phyloP scores from a whole-genome alignment of 2,113 vertebrate species.

The Circaetus gallicus region DNA sequence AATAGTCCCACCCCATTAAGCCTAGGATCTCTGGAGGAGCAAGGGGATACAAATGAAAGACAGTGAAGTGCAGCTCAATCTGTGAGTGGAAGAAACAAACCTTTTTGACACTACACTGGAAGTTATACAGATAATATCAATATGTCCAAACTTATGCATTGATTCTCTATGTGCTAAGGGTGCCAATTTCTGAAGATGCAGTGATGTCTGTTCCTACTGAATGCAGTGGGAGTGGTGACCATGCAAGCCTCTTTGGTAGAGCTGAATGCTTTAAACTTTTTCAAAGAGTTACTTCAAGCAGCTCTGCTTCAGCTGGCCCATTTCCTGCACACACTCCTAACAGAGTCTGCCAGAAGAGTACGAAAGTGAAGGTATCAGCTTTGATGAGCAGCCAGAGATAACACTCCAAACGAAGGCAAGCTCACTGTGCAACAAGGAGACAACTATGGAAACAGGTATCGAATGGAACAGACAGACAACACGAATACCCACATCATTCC shows the following conservation, averaged over 20 bases:
- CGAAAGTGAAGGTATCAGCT: neutral
- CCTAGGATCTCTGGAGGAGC: neutral
- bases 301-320: neutral
- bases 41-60: neutral
- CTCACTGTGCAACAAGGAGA: neutral
- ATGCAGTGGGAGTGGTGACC: neutral
- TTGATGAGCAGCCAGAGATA: neutral
- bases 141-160: neutral
- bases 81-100: neutral
- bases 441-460: neutral
- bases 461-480: neutral
- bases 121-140: neutral
- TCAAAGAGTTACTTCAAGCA: neutral
- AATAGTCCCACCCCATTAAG: neutral
- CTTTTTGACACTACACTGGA: neutral
- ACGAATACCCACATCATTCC: neutral
- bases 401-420: neutral
- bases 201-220: neutral
- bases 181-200: neutral
- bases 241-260: neutral
- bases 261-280: neutral
- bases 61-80: neutral
- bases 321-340: neutral
- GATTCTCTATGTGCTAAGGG: neutral
- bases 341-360: neutral